Evolutionary conservation across 2,113 vertebrate genomes (phyloP), one percentile per base, ranked within the genome.

Genomic region (Anoplopoma fimbria): DNA sequence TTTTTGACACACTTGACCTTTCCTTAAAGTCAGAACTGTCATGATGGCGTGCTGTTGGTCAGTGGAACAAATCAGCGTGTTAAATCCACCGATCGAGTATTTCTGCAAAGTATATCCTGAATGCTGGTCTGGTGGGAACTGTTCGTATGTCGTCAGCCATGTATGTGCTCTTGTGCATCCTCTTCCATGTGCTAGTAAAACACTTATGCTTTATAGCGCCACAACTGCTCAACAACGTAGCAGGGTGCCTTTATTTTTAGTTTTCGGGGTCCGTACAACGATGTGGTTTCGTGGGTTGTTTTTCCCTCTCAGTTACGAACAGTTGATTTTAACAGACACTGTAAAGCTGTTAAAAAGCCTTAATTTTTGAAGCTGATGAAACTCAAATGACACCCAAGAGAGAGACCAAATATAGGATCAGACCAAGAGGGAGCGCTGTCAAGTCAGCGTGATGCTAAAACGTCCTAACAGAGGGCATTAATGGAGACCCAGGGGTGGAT

Each of bases 331-430:
- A 74, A 58, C 38, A 58, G 55, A 63, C 19, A 23, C 65, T 33
- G n/a, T 34, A 51, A 67, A 51, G 6, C 40, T 65, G 29, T 72
- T 42, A 36, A 57, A n/a, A 62, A 61, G 73, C 23, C 51, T 49
- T 75, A 7, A 55, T 55, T 70, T 74, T 63, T 9, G n/a, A 82
- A 79, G 70, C 29, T 73, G 21, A 76, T 82, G 53, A 60, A 75
- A 79, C 69, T 31, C 14, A 40, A n/a, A 58, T 70, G 67, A 81
- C 67, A 62, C 25, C 34, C 2, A 21, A 15, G 27, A 70, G 55
- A 29, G 60, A 61, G 3, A 21, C 34, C 27, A 49, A 86, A 68
- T 84, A 69, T 62, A 70, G 49, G 75, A 68, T 83, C 14, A 19
- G 33, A 21, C 15, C 21, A 7, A 31, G 55, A 61, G 17, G 34